Percentiles rank a stretch among this genome's conserved stretches.
phyloP scores from a whole-genome alignment of 2,888 invertebrate species.

The Ligdia adustata region DNA sequence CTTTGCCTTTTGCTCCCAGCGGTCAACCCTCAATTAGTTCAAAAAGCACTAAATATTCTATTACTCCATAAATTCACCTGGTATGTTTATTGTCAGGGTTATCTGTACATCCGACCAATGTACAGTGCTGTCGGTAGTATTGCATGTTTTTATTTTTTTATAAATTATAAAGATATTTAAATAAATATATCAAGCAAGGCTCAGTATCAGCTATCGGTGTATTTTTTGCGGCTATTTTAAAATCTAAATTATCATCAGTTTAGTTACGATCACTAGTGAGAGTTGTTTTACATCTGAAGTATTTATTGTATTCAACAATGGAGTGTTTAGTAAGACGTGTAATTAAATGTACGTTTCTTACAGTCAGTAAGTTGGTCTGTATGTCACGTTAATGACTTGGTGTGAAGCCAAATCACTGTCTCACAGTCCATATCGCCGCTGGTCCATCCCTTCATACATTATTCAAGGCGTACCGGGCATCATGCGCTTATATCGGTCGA shows the following conservation, averaged over 20 bases:
- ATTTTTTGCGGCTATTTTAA: too few species aligned
- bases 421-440: slow-evolving; percentile 26
- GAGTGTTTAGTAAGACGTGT: too few species aligned
- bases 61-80: slow-evolving; percentile 26
- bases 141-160: not conserved
- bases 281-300: too few species aligned
- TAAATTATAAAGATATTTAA: too few species aligned
- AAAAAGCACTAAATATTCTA: slow-evolving; percentile 29
- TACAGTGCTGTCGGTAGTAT: not conserved
- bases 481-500: slow-evolving; percentile 52
- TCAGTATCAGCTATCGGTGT: too few species aligned
- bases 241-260: too few species aligned
- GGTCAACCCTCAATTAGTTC: slow-evolving; percentile 25
- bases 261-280: too few species aligned
- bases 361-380: not conserved
- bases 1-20: slow-evolving; percentile 15
- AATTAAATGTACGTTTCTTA: too few species aligned
- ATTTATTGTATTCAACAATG: too few species aligned
- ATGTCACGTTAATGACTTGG: slow-evolving; percentile 19
- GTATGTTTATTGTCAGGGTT: slow-evolving; percentile 30
- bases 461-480: slow-evolving; percentile 58
- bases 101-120: slow-evolving; percentile 17
- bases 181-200: too few species aligned
- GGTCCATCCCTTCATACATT: slow-evolving; percentile 54
- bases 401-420: slow-evolving; percentile 31